phyloP scores from a whole-genome alignment of 1,140 invertebrate species.

The Orius insidiosus region DNA sequence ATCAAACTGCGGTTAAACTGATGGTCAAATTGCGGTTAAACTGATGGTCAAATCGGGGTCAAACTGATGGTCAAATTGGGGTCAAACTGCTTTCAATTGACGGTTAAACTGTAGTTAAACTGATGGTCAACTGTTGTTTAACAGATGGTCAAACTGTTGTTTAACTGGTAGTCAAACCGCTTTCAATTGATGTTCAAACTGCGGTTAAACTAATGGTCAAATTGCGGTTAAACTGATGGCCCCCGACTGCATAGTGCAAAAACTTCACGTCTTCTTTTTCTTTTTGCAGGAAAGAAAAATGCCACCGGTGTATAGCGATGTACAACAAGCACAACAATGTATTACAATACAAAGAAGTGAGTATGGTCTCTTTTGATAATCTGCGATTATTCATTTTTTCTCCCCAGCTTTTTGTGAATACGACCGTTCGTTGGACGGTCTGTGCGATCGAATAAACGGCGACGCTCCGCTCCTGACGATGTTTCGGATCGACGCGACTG shows the following conservation, averaged over 20 bases:
- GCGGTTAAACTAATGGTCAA: not conserved
- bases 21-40: too few relatives aligned
- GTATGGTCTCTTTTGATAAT: slow-evolving; percentile 43
- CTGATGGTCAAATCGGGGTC: too few relatives aligned
- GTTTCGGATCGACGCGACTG: slow-evolving; percentile 63
- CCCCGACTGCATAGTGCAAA: not conserved
- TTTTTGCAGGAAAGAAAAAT: slow-evolving; percentile 34
- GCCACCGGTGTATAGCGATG: slow-evolving; percentile 78
- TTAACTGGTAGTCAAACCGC: not conserved
- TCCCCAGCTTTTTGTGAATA: slow-evolving; percentile 18
- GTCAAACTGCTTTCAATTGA: not conserved
- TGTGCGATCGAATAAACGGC: slow-evolving; percentile 71
- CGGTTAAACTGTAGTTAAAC: not conserved
- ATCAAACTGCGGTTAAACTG: not conserved
- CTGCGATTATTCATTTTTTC: slow-evolving; percentile 1
- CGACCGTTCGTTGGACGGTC: slow-evolving; percentile 39
- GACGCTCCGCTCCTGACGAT: slow-evolving; percentile 74
- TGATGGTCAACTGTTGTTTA: too few relatives aligned
- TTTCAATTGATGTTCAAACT: not conserved
- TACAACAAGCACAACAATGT: slow-evolving; percentile 83
- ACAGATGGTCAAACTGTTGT: too few relatives aligned
- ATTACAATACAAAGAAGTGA: slow-evolving; percentile 91
- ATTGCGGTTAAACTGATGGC: too few relatives aligned
- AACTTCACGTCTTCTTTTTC: slow-evolving; percentile 13
- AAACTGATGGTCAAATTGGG: not conserved